Evolutionary conservation across 1,140 invertebrate species (phyloP).

Genomic region (Dendrolimus punctatus): DNA sequence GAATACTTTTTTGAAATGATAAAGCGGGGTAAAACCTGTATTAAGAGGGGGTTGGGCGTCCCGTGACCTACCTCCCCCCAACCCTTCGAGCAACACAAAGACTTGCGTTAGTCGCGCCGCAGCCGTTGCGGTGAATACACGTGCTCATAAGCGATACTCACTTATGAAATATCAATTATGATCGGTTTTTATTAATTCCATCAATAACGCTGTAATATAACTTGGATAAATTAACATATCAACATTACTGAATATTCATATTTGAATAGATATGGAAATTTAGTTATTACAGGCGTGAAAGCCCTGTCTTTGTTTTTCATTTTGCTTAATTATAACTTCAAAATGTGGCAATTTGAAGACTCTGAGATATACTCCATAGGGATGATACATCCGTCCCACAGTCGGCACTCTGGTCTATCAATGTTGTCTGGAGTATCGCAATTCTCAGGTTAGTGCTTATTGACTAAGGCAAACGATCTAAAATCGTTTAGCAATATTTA

Average conservation of each 20-base stretch:
- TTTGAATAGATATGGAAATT: neutral
- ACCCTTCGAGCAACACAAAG: slow-evolving; percentile 27
- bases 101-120: slow-evolving; percentile 43
- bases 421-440: slow-evolving; percentile 52
- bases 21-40: no score
- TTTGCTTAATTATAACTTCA: slow-evolving; percentile 11
- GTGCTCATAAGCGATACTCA: slow-evolving; percentile 25
- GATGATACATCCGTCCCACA: slow-evolving; percentile 78
- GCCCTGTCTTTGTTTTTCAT: neutral
- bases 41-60: slow-evolving; percentile 13
- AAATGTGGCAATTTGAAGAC: slow-evolving; percentile 73
- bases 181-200: slow-evolving; percentile 31
- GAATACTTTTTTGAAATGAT: no score
- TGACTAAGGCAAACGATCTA: no score
- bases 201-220: slow-evolving; percentile 2
- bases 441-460: slow-evolving; percentile 43
- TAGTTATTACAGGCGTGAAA: neutral
- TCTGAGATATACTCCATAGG: slow-evolving; percentile 82
- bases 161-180: slow-evolving; percentile 28
- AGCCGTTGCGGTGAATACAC: slow-evolving; percentile 35
- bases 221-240: no score
- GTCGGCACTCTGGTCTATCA: slow-evolving; percentile 76
- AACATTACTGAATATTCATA: no score
- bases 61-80: slow-evolving; percentile 19
- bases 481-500: no score